Conservation (phyloP, 1,140 invertebrate species). For the Wasmannia auropunctata region DNA sequence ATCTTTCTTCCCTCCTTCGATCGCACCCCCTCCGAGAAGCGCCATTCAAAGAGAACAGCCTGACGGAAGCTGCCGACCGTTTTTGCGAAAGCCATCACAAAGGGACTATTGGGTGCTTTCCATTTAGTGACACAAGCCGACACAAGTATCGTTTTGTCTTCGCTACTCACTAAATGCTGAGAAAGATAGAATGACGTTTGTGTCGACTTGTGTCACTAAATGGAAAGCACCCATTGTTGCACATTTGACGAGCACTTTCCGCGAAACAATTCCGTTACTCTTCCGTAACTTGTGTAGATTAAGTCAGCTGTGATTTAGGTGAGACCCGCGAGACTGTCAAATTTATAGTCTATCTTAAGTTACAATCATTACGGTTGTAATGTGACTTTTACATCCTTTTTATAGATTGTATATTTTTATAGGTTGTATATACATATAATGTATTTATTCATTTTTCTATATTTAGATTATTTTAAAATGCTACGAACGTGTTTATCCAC, state of each 20-base stretch:
- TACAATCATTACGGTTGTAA: not conserved
- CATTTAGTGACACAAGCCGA: no score
- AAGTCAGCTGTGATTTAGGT: no score
- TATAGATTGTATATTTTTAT: not conserved
- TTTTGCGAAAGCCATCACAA: constrained; percentile 26
- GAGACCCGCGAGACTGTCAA: no score
- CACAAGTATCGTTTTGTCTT: no score
- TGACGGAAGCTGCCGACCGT: not conserved
- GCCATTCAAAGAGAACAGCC: not conserved
- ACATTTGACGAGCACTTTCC: not conserved
- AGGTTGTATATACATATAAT: not conserved
- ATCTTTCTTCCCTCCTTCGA: constrained; percentile 69
- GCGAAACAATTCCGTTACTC: not conserved
- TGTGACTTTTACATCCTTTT: not conserved
- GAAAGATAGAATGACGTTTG: no score
- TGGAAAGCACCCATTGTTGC: no score
- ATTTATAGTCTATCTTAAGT: not conserved
- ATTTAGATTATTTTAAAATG: not conserved
- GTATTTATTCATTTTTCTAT: not conserved
- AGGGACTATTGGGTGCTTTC: no score
- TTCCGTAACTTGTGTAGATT: no score
- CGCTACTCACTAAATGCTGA: no score
- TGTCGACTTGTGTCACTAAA: no score
- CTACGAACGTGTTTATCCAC: not conserved
- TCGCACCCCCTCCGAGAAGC: not conserved